Percentiles rank a stretch among this genome's conserved stretches.
These are phyloP conservation scores for Eilema depressum DNA, from an alignment of 2,888 invertebrate genomes.

Conservation along the genomic window DNA sequence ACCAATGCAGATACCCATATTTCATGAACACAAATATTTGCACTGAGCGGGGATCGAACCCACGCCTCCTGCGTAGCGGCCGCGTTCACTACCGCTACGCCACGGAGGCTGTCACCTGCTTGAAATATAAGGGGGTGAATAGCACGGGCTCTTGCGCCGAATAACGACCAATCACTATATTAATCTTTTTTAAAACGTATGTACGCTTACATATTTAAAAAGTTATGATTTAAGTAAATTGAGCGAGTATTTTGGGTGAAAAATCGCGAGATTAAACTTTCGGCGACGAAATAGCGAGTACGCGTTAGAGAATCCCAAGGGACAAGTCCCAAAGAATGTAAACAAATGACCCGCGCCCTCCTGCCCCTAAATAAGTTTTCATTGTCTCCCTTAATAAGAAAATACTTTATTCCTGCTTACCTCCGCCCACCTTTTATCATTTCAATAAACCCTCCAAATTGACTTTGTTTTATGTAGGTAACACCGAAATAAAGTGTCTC, in stretches of 20 bases:
- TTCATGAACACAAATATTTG: too few relatives aligned
- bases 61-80: too few relatives aligned
- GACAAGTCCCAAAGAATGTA: conserved; percentile 12
- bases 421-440: conserved; percentile 19
- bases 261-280: neutral
- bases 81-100: too few relatives aligned
- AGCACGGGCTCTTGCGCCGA: too few relatives aligned
- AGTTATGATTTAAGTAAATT: neutral
- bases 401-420: conserved; percentile 27
- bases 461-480: conserved; percentile 8
- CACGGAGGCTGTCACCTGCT: too few relatives aligned
- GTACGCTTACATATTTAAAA: neutral
- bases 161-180: neutral
- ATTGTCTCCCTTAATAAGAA: conserved; percentile 30
- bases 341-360: conserved; percentile 23
- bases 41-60: too few relatives aligned
- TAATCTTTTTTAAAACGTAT: neutral
- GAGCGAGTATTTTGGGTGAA: neutral
- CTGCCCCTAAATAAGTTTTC: conserved; percentile 23
- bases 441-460: conserved; percentile 20
- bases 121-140: too few relatives aligned
- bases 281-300: neutral
- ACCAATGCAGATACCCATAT: too few relatives aligned
- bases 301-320: conserved; percentile 11
- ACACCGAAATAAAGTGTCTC: conserved; percentile 3